A percentile compares a stretch with the other conserved stretches of the same genome.
Conservation (phyloP, 2,113 vertebrate genomes). For the Muscicapa adusta region DNA sequence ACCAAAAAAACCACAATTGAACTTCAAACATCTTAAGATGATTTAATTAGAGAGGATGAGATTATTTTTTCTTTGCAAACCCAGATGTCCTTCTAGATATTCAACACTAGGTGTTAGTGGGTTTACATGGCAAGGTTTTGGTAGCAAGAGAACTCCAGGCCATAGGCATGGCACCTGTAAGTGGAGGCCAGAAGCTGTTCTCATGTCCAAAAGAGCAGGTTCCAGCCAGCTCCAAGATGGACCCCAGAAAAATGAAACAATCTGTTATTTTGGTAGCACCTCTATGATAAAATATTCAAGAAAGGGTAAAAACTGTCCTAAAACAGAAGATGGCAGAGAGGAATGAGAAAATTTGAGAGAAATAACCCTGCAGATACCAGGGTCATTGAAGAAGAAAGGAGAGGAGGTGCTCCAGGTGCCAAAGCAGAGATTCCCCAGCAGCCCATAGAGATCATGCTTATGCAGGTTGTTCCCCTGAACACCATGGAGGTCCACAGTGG, state of each 20-base stretch:
- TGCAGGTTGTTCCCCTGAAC: fast-evolving
- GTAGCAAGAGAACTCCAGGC: neutral
- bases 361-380: neutral
- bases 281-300: neutral
- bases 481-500: neutral
- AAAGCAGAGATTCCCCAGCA: neutral
- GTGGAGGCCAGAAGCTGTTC: neutral
- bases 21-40: neutral
- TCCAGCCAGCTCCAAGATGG: fast-evolving
- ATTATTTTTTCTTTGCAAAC: neutral
- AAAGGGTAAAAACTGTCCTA: neutral
- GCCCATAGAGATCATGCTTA: fast-evolving
- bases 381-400: neutral
- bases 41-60: neutral
- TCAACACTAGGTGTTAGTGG: too few relatives aligned
- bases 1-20: neutral
- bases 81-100: neutral
- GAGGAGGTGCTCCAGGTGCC: fast-evolving
- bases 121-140: neutral
- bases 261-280: fast-evolving
- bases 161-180: neutral
- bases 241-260: neutral
- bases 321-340: neutral
- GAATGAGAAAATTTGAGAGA: neutral
- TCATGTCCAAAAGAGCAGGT: too few relatives aligned